Conservation (phyloP, 2,888 invertebrate genomes). For the Cecidostiba fungosa region DNA sequence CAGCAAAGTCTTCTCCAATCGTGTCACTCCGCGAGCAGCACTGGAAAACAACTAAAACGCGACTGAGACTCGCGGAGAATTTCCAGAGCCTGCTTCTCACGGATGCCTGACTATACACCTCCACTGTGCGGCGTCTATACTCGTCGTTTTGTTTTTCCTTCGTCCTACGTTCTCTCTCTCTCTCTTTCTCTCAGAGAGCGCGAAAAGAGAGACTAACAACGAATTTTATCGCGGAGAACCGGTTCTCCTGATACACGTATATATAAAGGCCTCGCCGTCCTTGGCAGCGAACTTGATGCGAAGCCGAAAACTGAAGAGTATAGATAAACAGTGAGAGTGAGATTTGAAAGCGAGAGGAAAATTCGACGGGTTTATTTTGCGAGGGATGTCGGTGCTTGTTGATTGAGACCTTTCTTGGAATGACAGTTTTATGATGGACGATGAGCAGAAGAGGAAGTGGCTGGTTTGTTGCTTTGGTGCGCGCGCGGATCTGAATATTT, state of each 20-base stretch:
- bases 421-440: not conserved
- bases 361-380: not conserved
- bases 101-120: not conserved
- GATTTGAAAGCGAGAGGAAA: not conserved
- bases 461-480: not conserved
- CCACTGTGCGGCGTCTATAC: not conserved
- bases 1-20: too few species aligned
- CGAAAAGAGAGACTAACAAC: not conserved
- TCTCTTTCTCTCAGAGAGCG: not conserved
- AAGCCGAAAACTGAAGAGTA: not conserved
- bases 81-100: not conserved
- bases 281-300: conserved; percentile 45
- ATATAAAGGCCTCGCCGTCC: conserved; percentile 7
- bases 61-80: conserved; percentile 19
- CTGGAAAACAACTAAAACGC: conserved; percentile 27
- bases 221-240: conserved; percentile 24
- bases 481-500: not conserved
- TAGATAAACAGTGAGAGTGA: not conserved
- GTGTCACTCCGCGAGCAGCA: not conserved
- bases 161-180: not conserved
- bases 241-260: not conserved
- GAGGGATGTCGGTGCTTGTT: not conserved
- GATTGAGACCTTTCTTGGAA: not conserved
- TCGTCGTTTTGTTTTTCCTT: conserved; percentile 21
- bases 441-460: not conserved